Percentiles rank a stretch among this genome's conserved stretches.
These are phyloP conservation scores for Oscheius sp. DNA, from an alignment of 2,888 invertebrate genomes.

Conservation along the genomic window DNA sequence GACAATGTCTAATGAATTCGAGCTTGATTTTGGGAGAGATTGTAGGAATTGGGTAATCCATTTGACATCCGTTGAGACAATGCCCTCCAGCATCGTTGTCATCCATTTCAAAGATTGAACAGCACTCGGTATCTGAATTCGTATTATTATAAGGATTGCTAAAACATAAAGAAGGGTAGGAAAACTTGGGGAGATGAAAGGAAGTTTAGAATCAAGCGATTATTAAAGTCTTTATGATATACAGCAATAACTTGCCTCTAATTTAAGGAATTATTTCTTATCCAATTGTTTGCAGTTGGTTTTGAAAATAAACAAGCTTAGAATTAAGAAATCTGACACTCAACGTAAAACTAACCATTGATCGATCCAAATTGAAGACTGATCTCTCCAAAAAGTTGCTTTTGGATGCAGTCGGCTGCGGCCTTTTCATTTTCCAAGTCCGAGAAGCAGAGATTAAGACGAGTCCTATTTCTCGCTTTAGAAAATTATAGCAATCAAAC, in stretches of 20 bases:
- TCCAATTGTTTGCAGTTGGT: not conserved
- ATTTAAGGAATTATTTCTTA: not conserved
- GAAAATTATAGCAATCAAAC: not conserved
- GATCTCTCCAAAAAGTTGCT: not conserved
- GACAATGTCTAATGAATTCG: not conserved
- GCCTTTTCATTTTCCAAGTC: not conserved
- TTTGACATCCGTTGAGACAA: not conserved
- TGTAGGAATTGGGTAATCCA: not conserved
- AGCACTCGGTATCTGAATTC: constrained; percentile 16
- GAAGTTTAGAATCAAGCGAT: too few relatives aligned
- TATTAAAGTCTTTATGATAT: too few relatives aligned
- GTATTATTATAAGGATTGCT: too few relatives aligned
- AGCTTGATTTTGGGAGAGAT: not conserved
- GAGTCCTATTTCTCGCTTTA: not conserved
- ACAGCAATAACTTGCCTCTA: not conserved
- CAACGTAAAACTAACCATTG: too few relatives aligned
- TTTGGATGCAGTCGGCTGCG: constrained; percentile 2
- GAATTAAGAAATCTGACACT: too few relatives aligned
- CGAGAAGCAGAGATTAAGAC: not conserved
- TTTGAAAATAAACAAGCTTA: too few relatives aligned
- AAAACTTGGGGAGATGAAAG: too few relatives aligned
- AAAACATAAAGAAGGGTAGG: too few relatives aligned
- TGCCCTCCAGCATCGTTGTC: constrained; percentile 8
- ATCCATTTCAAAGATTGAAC: constrained; percentile 9
- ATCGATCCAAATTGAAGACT: not conserved